phyloP scores from a whole-genome alignment of 2,888 invertebrate genomes.

The Chaetogeoica ovagalla region DNA sequence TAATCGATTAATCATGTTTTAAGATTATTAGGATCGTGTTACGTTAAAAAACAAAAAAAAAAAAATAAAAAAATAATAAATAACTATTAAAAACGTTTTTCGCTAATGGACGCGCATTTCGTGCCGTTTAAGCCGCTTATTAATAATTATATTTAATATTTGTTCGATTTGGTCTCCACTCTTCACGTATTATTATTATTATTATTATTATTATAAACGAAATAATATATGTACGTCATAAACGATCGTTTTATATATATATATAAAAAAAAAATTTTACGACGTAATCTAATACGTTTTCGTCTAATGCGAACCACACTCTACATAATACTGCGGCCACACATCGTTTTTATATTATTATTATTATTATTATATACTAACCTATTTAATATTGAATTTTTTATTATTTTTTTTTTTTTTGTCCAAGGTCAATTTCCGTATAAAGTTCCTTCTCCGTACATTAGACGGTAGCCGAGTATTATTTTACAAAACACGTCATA shows the following conservation, averaged over 20 bases:
- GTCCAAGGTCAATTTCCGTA: slow-evolving; percentile 33
- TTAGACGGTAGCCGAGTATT: slow-evolving; percentile 42
- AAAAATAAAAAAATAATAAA: no score
- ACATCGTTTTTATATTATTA: slow-evolving; percentile 23
- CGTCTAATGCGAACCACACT: slow-evolving; percentile 28
- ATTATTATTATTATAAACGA: background rate
- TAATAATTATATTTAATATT: background rate
- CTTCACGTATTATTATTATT: background rate
- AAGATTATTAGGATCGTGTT: slow-evolving; percentile 34
- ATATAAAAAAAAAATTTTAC: slow-evolving; percentile 1
- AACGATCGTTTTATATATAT: slow-evolving; percentile 35
- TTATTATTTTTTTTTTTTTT: slow-evolving; percentile 32
- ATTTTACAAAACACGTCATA: slow-evolving; percentile 31
- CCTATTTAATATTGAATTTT: slow-evolving; percentile 39
- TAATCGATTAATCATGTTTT: slow-evolving; percentile 42
- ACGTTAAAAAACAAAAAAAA: slow-evolving; percentile 33
- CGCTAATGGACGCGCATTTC: slow-evolving; percentile 31
- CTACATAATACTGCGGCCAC: slow-evolving; percentile 6
- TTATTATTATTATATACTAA: no score
- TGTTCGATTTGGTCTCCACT: background rate
- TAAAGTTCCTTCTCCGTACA: slow-evolving; percentile 7
- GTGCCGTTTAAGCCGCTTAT: slow-evolving; percentile 41
- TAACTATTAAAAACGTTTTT: slow-evolving; percentile 36
- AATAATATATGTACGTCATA: slow-evolving; percentile 6
- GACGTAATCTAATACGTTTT: slow-evolving; percentile 36